A percentile compares a stretch with the other conserved stretches of the same genome.
These are phyloP conservation scores for Prionailurus bengalensis DNA, from an alignment of 2,113 vertebrate species.

Conservation along the genomic window DNA sequence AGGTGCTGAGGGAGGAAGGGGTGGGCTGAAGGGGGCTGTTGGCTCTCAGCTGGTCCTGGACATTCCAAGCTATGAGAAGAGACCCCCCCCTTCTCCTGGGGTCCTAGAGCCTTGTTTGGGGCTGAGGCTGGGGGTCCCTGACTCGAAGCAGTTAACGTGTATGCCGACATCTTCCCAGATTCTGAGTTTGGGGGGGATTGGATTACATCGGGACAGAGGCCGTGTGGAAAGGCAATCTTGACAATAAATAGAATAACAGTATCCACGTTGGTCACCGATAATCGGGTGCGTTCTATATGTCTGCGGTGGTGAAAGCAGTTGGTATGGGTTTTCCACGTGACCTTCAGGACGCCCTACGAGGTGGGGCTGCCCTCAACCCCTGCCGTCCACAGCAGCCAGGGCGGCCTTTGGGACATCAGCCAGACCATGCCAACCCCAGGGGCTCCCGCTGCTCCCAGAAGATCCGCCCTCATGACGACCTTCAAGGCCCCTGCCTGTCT, in stretches of 20 bases:
- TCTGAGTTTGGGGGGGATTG: neutral
- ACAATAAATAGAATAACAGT: neutral
- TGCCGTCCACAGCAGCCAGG: neutral
- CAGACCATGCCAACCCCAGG: neutral
- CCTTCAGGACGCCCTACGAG: neutral
- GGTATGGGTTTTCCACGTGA: accelerated
- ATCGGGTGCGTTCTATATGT: accelerated
- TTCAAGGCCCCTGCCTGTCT: neutral
- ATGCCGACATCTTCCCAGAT: neutral
- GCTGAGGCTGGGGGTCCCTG: neutral
- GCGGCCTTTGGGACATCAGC: neutral
- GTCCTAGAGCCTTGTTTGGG: neutral
- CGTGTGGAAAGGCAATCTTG: neutral
- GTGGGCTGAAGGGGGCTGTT: neutral
- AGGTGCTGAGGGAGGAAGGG: neutral
- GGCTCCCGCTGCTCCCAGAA: neutral
- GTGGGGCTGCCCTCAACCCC: neutral
- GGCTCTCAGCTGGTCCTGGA: neutral
- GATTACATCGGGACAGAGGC: neutral
- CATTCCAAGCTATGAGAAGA: neutral
- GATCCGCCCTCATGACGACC: neutral
- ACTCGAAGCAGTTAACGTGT: too few species aligned
- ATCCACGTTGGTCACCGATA: accelerated
- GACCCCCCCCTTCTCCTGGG: neutral
- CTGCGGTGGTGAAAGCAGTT: neutral